Percentiles rank a stretch among this genome's conserved stretches.
Evolutionary conservation across 2,113 vertebrate species (phyloP).

Genomic region (Otocyon megalotis): DNA sequence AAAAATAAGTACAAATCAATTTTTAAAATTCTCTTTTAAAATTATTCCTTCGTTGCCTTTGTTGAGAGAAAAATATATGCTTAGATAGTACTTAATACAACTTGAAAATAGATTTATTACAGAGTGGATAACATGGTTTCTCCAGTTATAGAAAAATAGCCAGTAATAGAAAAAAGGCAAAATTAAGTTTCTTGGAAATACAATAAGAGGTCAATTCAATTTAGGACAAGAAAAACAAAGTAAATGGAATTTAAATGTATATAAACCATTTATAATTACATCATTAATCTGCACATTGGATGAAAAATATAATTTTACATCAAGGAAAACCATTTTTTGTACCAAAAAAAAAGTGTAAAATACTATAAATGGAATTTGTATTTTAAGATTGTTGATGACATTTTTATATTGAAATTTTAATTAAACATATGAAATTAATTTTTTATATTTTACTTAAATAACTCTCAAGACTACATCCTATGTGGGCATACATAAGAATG

Average conservation of each 20-base stretch:
- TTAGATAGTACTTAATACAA: neutral
- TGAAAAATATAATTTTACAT: neutral
- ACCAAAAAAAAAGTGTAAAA: neutral
- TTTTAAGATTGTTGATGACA: neutral
- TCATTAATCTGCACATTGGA: neutral
- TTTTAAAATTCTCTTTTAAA: neutral
- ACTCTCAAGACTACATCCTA: neutral
- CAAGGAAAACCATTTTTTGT: neutral
- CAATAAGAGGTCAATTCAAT: neutral
- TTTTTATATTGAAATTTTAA: neutral
- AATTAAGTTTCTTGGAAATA: neutral
- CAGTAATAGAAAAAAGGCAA: neutral
- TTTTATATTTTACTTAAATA: neutral
- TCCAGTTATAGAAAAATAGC: neutral
- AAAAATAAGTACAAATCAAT: neutral
- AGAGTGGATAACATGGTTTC: neutral
- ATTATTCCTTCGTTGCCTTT: neutral
- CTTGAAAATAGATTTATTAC: neutral
- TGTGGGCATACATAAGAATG: neutral
- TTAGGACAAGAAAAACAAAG: neutral
- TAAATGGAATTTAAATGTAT: neutral
- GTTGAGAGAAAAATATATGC: neutral
- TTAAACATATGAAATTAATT: neutral
- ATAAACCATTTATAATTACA: neutral
- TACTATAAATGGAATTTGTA: neutral